These are phyloP conservation scores for Pelobates fuscus DNA, from an alignment of 2,113 vertebrate species.

Conservation along the genomic window DNA sequence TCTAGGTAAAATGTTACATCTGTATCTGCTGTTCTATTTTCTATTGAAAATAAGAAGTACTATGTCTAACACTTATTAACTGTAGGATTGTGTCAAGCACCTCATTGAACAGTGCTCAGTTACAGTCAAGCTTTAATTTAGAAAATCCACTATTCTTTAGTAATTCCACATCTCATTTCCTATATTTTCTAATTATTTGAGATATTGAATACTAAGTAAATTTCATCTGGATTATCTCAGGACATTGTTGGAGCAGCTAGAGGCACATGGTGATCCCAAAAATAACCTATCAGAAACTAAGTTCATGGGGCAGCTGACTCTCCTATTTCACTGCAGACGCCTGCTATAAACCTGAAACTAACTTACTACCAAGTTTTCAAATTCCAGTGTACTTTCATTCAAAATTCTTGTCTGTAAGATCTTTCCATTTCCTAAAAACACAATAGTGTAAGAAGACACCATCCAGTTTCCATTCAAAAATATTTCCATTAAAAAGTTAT, in stretches of 20 bases:
- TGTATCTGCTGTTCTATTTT: too few species aligned
- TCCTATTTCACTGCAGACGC: background rate
- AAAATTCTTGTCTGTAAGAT: background rate
- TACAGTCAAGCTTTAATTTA: too few species aligned
- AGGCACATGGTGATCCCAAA: background rate
- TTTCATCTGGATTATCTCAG: background rate
- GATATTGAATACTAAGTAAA: constrained; percentile 21
- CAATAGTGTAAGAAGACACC: background rate
- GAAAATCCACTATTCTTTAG: background rate
- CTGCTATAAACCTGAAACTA: constrained; percentile 1
- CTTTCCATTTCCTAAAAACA: background rate
- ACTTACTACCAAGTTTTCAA: background rate
- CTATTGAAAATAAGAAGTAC: too few species aligned
- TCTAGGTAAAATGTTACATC: too few species aligned
- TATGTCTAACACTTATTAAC: too few species aligned
- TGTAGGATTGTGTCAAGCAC: too few species aligned
- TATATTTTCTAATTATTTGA: background rate
- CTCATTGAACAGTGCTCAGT: too few species aligned
- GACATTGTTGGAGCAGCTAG: background rate
- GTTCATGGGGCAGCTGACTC: background rate
- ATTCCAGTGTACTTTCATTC: background rate
- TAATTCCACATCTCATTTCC: constrained; percentile 5
- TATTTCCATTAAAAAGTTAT: too few species aligned
- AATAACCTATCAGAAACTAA: background rate
- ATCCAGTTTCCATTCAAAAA: background rate